Conservation (phyloP, 2,113 vertebrate species). For the Castor canadensis region DNA sequence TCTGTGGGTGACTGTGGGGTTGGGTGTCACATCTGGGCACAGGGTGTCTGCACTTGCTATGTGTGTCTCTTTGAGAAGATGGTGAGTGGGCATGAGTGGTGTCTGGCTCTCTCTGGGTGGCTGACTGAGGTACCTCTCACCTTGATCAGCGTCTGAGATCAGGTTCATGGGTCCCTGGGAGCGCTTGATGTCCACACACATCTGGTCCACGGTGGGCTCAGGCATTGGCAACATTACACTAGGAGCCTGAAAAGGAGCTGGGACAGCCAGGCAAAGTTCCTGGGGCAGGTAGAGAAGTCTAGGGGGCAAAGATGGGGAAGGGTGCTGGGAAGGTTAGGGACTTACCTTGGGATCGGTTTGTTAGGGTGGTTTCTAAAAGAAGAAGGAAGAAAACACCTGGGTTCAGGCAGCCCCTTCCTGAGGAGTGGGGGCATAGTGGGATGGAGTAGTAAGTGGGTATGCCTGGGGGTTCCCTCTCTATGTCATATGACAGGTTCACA, state of each 20-base stretch:
- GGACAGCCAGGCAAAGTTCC: background rate
- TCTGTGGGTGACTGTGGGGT: background rate
- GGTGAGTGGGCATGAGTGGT: no score
- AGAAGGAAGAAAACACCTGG: background rate
- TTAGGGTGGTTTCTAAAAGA: background rate
- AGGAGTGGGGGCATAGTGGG: background rate
- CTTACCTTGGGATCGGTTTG: background rate
- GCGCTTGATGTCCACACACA: slow-evolving; percentile 70
- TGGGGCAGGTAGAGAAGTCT: background rate
- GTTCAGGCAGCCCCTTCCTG: background rate
- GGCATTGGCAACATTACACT: slow-evolving; percentile 63
- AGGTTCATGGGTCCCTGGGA: slow-evolving; percentile 30
- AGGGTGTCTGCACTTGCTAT: rapidly evolving
- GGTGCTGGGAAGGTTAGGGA: no score
- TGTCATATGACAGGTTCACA: background rate
- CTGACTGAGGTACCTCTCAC: slow-evolving; percentile 56
- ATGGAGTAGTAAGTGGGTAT: rapidly evolving
- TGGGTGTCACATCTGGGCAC: rapidly evolving
- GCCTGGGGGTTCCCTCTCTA: background rate
- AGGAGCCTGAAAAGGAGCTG: slow-evolving; percentile 44
- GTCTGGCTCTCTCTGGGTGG: background rate
- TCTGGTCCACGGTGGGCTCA: background rate
- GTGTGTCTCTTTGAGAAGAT: background rate
- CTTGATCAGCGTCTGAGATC: slow-evolving; percentile 80
- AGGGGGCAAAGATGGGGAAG: background rate